These are phyloP conservation scores for Clinocottus analis DNA, from an alignment of 2,113 vertebrate genomes.

Conservation along the genomic window DNA sequence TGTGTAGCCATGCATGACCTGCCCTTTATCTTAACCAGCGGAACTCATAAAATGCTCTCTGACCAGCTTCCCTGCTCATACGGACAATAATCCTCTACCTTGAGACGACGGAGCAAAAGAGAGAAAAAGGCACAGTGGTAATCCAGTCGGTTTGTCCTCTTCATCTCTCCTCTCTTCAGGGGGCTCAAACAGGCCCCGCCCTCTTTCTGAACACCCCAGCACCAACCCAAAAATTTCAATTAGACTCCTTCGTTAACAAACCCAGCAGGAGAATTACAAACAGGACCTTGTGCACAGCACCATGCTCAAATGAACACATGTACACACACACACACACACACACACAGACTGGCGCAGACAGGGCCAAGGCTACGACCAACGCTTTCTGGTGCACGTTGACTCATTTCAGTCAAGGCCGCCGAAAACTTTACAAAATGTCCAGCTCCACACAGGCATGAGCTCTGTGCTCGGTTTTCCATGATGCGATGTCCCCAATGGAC, in stretches of 20 bases:
- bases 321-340: slow-evolving; percentile 37
- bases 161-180: slow-evolving; percentile 64
- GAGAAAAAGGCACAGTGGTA: slow-evolving; percentile 73
- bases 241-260: slow-evolving; percentile 77
- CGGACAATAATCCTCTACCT: slow-evolving; percentile 73
- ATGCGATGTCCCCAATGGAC: slow-evolving; percentile 67
- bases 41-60: slow-evolving; percentile 61
- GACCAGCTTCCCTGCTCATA: slow-evolving; percentile 38
- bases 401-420: slow-evolving; percentile 52
- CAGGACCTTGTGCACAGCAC: slow-evolving; percentile 27
- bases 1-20: slow-evolving; percentile 61
- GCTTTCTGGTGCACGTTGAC: slow-evolving; percentile 42
- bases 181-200: slow-evolving; percentile 47
- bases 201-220: slow-evolving; percentile 44
- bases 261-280: slow-evolving; percentile 70
- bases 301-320: slow-evolving; percentile 19
- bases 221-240: slow-evolving; percentile 77
- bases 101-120: slow-evolving; percentile 54
- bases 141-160: slow-evolving; percentile 62
- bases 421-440: slow-evolving; percentile 49
- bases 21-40: slow-evolving; percentile 72
- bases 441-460: slow-evolving; percentile 32
- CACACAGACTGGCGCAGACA: slow-evolving; percentile 53
- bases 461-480: slow-evolving; percentile 71
- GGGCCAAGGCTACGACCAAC: slow-evolving; percentile 2